Base-by-base conservation (phyloP, 2,113 vertebrate genomes). In the Petromus typicus region DNA sequence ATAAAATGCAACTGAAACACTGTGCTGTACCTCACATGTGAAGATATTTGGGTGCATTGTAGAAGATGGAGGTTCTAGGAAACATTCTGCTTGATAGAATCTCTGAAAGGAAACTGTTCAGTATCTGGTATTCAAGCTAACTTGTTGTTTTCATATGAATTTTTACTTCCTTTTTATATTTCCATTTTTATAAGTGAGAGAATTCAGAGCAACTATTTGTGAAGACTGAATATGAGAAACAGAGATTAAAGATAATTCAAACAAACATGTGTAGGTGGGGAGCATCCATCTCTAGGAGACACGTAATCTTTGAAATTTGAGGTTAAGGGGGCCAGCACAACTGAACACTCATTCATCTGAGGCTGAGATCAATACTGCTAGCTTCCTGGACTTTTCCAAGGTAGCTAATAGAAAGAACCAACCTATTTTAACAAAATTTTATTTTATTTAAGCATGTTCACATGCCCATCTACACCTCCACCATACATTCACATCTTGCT, bases 61-160 rank as follows among this genome's bases (percentile, higher is more conserved):
- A n/a, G 91, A 79, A 67, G 6, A 5, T 2, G 51, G 30, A 27
- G 8, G 11, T 17, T 20, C 34, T 61, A 30, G 40, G 22, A 86
- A 59, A 76, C 12, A 66, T n/a, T 25, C 30, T 13, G 8, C 4
- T 13, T 16, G 5, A 32, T 80, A 27, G 64, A 97, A 4, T 34
- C n/a, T 79, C 89, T 30, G 63, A 79, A 61, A 16, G 81, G 57
- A 92, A 88, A 97, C 76, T 80, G 11, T 63, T 59, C 86, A 54
- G 25, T 59, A 81, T 93, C 61, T 94, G 34, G 45, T 82, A 4
- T 83, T 92, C 40, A 71, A 40, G 13, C 95, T 92, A 90, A 32
- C 73, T 75, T 96, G 57, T 48, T 94, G 61, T 96, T 97, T 90
- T 86, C 80, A 89, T 89, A 56, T 75, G 34, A 25, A 34, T 76